These are phyloP conservation scores for Lordiphosa stackelbergi DNA, from an alignment of 1,140 invertebrate genomes.

Conservation along the genomic window DNA sequence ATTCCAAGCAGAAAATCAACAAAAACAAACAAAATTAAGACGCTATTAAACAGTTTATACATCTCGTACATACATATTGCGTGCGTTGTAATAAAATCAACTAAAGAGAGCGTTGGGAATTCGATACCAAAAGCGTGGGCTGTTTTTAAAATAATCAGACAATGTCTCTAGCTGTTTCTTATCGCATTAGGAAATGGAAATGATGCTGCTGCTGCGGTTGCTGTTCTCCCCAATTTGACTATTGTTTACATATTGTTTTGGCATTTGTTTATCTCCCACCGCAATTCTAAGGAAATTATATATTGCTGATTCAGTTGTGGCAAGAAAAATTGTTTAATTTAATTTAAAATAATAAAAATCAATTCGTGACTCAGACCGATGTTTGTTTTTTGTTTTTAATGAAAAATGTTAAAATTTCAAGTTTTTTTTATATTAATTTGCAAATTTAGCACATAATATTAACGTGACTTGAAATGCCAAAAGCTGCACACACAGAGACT, in stretches of 20 bases:
- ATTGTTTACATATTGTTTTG: background rate
- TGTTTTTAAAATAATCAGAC: background rate
- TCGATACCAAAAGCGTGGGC: constrained; percentile 3
- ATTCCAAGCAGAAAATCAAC: constrained; percentile 29
- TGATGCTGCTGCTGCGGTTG: background rate
- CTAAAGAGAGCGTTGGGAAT: constrained; percentile 1
- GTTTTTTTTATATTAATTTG: constrained; percentile 34
- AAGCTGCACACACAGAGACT: constrained; percentile 12
- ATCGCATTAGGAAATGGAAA: background rate
- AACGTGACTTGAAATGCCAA: constrained; percentile 51
- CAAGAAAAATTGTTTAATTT: constrained; percentile 32
- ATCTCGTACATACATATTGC: too few relatives aligned
- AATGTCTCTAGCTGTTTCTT: background rate
- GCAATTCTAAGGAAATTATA: background rate
- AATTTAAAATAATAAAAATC: constrained; percentile 16
- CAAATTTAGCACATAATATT: constrained; percentile 39
- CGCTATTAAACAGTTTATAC: constrained; percentile 26
- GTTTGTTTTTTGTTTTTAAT: constrained; percentile 17
- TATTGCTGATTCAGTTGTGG: constrained; percentile 30
- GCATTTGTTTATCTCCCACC: constrained; percentile 5
- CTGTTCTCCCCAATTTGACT: background rate
- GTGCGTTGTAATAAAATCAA: too few relatives aligned
- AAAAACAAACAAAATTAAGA: constrained; percentile 35
- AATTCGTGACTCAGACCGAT: constrained; percentile 32
- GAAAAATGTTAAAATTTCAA: constrained; percentile 18